phyloP scores from a whole-genome alignment of 2,797 vertebrate genomes.

The Hoplostethus atlanticus region DNA sequence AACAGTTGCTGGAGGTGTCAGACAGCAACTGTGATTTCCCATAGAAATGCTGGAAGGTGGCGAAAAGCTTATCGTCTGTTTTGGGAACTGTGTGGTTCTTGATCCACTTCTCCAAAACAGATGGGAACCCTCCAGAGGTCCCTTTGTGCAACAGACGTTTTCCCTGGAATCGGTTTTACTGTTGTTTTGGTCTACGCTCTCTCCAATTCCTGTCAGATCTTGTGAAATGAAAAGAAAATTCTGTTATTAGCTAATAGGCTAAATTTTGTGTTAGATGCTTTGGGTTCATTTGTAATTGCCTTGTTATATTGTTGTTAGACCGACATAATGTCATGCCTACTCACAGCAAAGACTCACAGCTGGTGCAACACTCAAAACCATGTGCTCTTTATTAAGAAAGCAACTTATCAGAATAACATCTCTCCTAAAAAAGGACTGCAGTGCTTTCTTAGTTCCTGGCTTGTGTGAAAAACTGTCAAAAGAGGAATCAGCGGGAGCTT shows the following conservation, averaged over 20 bases:
- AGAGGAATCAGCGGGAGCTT: slow-evolving; percentile 41
- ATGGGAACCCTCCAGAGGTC: slow-evolving; percentile 37
- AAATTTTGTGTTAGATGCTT: not conserved
- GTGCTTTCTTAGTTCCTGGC: slow-evolving; percentile 35
- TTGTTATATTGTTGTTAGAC: slow-evolving; percentile 11
- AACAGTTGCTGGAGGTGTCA: slow-evolving; percentile 41
- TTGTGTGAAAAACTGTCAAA: slow-evolving; percentile 53
- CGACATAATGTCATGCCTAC: slow-evolving; percentile 4
- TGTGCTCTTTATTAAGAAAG: slow-evolving; percentile 59
- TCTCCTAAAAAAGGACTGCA: slow-evolving; percentile 33
- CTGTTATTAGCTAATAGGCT: not conserved
- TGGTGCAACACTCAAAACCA: slow-evolving; percentile 34
- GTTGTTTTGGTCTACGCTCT: slow-evolving; percentile 13
- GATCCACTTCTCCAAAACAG: slow-evolving; percentile 56
- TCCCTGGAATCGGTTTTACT: slow-evolving; percentile 39
- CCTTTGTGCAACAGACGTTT: not conserved
- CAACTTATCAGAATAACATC: slow-evolving; percentile 45
- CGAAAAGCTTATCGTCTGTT: slow-evolving; percentile 70
- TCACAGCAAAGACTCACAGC: not conserved
- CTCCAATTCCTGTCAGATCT: slow-evolving; percentile 37
- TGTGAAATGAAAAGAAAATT: slow-evolving; percentile 4
- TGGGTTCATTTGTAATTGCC: not conserved
- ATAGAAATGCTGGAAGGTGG: slow-evolving; percentile 43
- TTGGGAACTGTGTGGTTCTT: slow-evolving; percentile 67
- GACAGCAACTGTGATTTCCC: slow-evolving; percentile 41